These are phyloP conservation scores for Spicauda simplicius DNA, from an alignment of 2,888 invertebrate genomes.

Conservation along the genomic window DNA sequence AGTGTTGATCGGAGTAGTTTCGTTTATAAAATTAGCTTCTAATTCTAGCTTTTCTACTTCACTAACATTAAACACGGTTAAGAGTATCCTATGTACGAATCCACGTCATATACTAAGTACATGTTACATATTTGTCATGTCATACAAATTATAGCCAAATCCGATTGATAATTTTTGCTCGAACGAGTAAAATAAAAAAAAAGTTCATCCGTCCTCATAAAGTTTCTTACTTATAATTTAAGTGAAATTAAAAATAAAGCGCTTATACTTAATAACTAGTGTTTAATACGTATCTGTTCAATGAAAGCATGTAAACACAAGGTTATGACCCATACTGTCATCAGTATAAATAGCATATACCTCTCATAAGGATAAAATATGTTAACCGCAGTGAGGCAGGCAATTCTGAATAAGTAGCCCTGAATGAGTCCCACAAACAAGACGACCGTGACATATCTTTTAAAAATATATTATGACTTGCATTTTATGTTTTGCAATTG, in stretches of 20 bases:
- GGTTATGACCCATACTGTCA: constrained; percentile 20
- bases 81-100: no score
- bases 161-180: no score
- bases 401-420: constrained; percentile 54
- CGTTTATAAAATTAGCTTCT: no score
- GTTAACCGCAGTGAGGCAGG: constrained; percentile 23
- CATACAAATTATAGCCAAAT: no score
- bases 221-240: no score
- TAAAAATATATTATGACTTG: constrained; percentile 37
- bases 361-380: constrained; percentile 15
- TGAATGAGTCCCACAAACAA: constrained; percentile 54
- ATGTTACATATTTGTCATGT: no score
- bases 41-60: no score
- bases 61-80: no score
- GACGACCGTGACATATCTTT: constrained; percentile 58
- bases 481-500: constrained; percentile 25
- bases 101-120: no score
- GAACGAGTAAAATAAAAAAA: no score
- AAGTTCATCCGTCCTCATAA: no score
- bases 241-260: no score
- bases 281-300: background rate
- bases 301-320: background rate
- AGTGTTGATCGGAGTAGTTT: background rate
- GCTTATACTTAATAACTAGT: background rate
- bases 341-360: constrained; percentile 26